Percentiles rank a stretch among this genome's conserved stretches.
Evolutionary conservation across 2,113 vertebrate species (phyloP).

Genomic region (Polypterus senegalus): DNA sequence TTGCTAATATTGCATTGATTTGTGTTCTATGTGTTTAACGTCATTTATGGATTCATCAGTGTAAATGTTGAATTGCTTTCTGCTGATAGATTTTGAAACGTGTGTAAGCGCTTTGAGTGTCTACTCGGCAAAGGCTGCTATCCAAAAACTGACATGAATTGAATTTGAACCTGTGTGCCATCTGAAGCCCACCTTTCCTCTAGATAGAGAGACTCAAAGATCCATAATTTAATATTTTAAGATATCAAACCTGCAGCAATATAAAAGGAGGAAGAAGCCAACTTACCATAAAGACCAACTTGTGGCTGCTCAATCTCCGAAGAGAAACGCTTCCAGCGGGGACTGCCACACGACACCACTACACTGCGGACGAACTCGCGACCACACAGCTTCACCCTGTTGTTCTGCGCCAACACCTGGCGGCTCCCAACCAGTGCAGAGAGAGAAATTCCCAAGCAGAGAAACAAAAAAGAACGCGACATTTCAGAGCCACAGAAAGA

Average conservation of each 20-base stretch:
- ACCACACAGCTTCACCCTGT: slow-evolving; percentile 43
- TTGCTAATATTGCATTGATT: no score
- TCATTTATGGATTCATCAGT: no score
- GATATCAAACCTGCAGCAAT: not conserved
- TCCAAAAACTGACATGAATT: no score
- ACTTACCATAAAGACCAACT: slow-evolving; percentile 26
- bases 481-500: no score
- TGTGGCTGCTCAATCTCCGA: slow-evolving; percentile 17
- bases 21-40: no score
- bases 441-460: not conserved
- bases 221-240: not conserved
- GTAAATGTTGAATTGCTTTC: no score
- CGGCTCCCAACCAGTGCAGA: slow-evolving; percentile 12
- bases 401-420: slow-evolving; percentile 28
- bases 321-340: slow-evolving; percentile 31
- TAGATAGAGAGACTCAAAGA: not conserved
- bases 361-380: slow-evolving; percentile 45
- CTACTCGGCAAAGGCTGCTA: not conserved
- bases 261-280: not conserved
- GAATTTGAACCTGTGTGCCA: no score
- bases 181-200: no score
- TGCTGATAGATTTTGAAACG: not conserved
- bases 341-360: slow-evolving; percentile 45
- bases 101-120: not conserved
- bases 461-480: no score